Conservation (phyloP, 2,888 invertebrate species). For the Cosmopolites sordidus region DNA sequence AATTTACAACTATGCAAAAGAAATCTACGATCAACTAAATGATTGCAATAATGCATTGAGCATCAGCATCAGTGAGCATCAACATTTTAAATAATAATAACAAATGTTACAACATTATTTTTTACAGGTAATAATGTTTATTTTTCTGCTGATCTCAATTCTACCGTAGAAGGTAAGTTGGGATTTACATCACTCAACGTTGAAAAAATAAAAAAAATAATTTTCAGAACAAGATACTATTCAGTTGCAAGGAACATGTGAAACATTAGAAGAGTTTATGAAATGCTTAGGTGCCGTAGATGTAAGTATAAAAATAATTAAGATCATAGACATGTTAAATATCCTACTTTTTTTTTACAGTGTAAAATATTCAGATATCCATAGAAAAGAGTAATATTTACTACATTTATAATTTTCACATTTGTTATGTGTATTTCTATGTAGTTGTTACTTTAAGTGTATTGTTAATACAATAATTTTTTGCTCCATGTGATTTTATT, state of each 20-base stretch:
- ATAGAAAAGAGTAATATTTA: conserved; percentile 23
- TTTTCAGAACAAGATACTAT: conserved; percentile 19
- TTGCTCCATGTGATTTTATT: too few relatives aligned
- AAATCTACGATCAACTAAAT: conserved; percentile 31
- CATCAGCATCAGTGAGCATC: conserved; percentile 29
- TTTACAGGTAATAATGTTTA: conserved; percentile 26
- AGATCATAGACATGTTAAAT: background rate
- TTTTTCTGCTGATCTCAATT: conserved; percentile 24
- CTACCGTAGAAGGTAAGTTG: conserved; percentile 22
- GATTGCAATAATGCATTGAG: conserved; percentile 32
- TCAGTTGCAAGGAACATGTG: conserved; percentile 33
- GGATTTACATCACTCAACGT: background rate
- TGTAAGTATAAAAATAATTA: conserved; percentile 27
- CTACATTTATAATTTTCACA: too few relatives aligned
- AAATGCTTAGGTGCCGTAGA: conserved; percentile 32
- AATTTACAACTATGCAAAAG: conserved; percentile 32
- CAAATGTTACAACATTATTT: conserved; percentile 1
- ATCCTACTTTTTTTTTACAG: conserved; percentile 33
- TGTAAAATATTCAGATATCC: conserved; percentile 39
- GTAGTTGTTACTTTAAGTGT: too few relatives aligned
- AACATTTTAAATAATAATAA: background rate
- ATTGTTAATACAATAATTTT: too few relatives aligned
- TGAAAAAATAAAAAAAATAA: conserved; percentile 1
- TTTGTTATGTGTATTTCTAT: too few relatives aligned
- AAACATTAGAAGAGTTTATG: conserved; percentile 35